Conservation (phyloP, 1,140 invertebrate genomes). For the Eumaeus atala region DNA sequence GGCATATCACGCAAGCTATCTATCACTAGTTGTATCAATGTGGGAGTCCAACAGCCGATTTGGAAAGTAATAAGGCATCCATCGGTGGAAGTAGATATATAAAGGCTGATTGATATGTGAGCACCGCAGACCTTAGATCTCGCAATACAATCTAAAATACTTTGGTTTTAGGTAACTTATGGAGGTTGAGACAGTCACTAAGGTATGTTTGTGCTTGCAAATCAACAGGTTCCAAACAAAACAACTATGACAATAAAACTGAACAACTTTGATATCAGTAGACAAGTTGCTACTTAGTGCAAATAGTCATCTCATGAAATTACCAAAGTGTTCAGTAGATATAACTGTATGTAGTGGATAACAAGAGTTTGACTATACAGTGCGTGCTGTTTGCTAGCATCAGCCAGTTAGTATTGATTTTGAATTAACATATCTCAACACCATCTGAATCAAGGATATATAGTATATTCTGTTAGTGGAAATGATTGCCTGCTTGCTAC, state of each 20-base stretch:
- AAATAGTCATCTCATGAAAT: no score
- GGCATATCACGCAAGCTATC: neutral
- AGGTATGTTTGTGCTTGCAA: conserved; percentile 28
- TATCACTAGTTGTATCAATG: neutral
- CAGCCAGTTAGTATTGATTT: no score
- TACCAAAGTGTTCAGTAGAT: no score
- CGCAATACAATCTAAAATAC: conserved; percentile 39
- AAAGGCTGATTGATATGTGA: conserved; percentile 33
- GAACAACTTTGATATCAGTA: neutral
- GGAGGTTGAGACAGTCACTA: conserved; percentile 17
- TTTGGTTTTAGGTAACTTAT: conserved; percentile 57
- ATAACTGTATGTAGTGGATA: no score
- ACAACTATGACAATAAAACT: neutral
- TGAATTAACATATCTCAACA: no score
- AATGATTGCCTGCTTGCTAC: no score
- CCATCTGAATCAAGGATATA: no score
- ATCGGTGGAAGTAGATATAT: conserved; percentile 28
- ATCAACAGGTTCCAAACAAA: conserved; percentile 23
- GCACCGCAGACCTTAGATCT: conserved; percentile 25
- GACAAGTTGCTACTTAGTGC: no score
- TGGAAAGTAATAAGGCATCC: conserved; percentile 10
- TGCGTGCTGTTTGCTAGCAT: no score
- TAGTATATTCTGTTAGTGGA: no score
- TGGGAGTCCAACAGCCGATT: neutral
- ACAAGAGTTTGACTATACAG: no score